Evolutionary conservation across 2,113 vertebrate species (phyloP), one percentile per base, ranked within the genome.

Genomic region (Callipepla squamata): DNA sequence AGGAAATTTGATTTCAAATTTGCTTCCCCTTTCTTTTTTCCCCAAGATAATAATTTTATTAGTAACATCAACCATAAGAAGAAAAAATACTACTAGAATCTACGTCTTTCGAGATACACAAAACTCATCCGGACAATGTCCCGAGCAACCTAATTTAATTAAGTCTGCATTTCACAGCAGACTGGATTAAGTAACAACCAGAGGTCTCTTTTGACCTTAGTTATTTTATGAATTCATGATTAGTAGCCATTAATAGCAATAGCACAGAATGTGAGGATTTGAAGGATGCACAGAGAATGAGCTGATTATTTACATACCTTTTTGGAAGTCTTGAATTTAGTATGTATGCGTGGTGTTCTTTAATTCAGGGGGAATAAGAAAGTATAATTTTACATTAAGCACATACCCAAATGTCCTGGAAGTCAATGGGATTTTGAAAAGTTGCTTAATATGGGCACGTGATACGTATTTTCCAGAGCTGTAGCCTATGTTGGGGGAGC

Each of bases 371-470:
- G 36, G 16, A 16, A 86, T 42, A 81, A 78, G 30, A 40, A 62
- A 78, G 21, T 38, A 28, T 68, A 83, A 70, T 91, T 91, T 85
- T 66, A 44, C 20, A 55, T 61, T 6, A 92, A 79, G 34, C 30
- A 62, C n/a, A 50, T 50, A 26, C n/a, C 48, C 0, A 0, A 84
- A 81, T 88, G 17, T 34, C 2, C 2, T 14, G n/a, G 66, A 89
- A 93, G 74, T 93, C 90, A 93, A 73, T 94, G 51, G 69, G 45
- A 77, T 90, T 86, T 86, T 61, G 36, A 94, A 89, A 86, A 92
- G 26, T 11, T 85, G 62, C 23, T 36, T 66, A 30, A 58, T 38
- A 30, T 50, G 91, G 50, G 66, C 32, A 79, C 13, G 50, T 79
- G 66, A 25, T 76, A 87, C 0, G 4, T 86, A 65, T 72, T 89